These are phyloP conservation scores for Bothrops jararaca DNA, from an alignment of 2,113 vertebrate species.

Conservation along the genomic window DNA sequence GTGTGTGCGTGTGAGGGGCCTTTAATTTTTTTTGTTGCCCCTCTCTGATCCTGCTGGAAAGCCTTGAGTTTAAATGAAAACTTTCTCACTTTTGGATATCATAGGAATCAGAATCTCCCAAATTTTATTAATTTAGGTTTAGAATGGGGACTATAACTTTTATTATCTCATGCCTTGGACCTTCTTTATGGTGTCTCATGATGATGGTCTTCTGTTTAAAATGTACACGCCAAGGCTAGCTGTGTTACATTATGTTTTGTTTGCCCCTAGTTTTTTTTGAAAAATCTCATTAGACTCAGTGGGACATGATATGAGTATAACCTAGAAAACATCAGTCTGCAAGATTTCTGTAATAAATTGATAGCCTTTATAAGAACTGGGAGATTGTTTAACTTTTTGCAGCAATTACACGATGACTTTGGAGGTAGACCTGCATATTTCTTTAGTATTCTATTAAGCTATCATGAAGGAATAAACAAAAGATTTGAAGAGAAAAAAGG, in stretches of 20 bases:
- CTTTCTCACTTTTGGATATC: background rate
- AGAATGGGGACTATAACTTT: background rate
- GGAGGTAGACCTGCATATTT: background rate
- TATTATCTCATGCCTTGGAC: background rate
- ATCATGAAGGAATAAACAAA: background rate
- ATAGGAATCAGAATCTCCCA: background rate
- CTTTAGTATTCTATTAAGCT: background rate
- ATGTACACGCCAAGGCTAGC: background rate
- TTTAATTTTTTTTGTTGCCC: background rate
- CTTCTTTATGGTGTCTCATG: background rate
- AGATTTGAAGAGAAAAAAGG: background rate
- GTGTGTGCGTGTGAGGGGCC: background rate
- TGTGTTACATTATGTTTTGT: background rate
- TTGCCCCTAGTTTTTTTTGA: background rate
- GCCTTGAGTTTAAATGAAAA: background rate
- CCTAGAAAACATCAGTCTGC: background rate
- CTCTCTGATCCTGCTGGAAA: background rate
- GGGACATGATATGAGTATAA: background rate
- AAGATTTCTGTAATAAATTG: background rate
- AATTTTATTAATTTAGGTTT: background rate
- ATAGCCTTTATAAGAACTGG: background rate
- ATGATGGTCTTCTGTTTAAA: background rate
- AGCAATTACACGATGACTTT: background rate
- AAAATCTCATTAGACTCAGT: background rate
- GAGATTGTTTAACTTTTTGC: background rate